Conservation (phyloP, 1,140 invertebrate species). For the Sitophilus oryzae region DNA sequence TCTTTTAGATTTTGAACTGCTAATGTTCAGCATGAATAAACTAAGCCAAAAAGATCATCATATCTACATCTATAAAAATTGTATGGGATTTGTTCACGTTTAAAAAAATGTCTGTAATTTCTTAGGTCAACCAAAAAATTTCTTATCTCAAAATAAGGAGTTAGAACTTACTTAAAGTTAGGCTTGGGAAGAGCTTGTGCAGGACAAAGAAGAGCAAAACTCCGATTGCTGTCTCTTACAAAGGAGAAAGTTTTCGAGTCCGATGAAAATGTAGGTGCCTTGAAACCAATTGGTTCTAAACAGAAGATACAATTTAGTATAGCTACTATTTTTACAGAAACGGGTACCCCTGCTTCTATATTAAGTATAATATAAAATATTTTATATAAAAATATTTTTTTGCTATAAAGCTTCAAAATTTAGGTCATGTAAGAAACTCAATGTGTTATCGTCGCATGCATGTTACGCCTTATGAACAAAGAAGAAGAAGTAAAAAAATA, state of each 20-base stretch:
- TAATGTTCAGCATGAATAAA: too few relatives aligned
- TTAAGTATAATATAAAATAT: neutral
- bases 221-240: constrained; percentile 48
- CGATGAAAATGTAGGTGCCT: constrained; percentile 61
- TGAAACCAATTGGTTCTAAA: constrained; percentile 51
- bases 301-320: constrained; percentile 49
- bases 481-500: too few relatives aligned
- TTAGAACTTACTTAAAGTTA: constrained; percentile 47
- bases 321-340: constrained; percentile 43
- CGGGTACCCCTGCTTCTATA: constrained; percentile 48
- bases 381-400: neutral
- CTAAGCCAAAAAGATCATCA: too few relatives aligned
- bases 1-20: too few relatives aligned
- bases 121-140: too few relatives aligned
- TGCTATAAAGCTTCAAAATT: too few relatives aligned
- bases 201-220: constrained; percentile 62
- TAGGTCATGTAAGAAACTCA: too few relatives aligned
- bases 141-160: neutral
- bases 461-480: too few relatives aligned
- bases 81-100: too few relatives aligned
- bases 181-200: constrained; percentile 65
- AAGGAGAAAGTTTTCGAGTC: constrained; percentile 48
- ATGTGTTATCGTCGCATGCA: too few relatives aligned
- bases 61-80: too few relatives aligned
- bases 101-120: too few relatives aligned